phyloP scores from a whole-genome alignment of 2,888 invertebrate genomes.

The Leptothorax acervorum region DNA sequence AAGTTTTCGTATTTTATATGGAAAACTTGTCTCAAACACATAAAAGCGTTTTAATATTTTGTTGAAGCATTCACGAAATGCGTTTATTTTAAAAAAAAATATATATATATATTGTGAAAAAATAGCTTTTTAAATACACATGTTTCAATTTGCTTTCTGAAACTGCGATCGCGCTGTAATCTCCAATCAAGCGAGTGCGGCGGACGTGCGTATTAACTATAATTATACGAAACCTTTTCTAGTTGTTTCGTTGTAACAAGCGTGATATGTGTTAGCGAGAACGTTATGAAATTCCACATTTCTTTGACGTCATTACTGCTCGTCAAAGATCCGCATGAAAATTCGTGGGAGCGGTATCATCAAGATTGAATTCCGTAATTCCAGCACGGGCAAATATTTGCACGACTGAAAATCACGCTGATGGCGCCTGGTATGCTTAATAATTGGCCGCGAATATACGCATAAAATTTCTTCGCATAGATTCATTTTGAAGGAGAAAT shows the following conservation, averaged over 20 bases:
- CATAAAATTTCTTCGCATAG: not conserved
- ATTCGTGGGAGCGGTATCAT: conserved; percentile 27
- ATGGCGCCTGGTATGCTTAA: conserved; percentile 1
- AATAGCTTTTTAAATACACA: conserved; percentile 23
- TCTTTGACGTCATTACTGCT: conserved; percentile 66
- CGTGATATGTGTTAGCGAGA: conserved; percentile 19
- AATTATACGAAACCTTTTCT: conserved; percentile 33
- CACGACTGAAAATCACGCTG: conserved; percentile 42
- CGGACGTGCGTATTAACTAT: conserved; percentile 39
- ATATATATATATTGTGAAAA: not conserved
- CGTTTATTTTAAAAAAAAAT: conserved; percentile 2
- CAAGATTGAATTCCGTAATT: conserved; percentile 48
- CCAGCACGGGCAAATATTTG: conserved; percentile 35
- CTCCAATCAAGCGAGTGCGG: conserved; percentile 18
- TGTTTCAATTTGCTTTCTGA: conserved; percentile 47
- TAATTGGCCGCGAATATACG: conserved; percentile 32
- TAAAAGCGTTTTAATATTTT: conserved; percentile 28
- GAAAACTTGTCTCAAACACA: conserved; percentile 4
- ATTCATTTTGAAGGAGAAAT: conserved; percentile 10
- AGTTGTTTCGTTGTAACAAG: conserved; percentile 1
- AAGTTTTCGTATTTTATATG: conserved; percentile 9
- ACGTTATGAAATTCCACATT: conserved; percentile 63
- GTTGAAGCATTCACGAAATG: conserved; percentile 15
- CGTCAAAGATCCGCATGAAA: conserved; percentile 59
- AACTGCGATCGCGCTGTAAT: conserved; percentile 54